Evolutionary conservation across 1,140 invertebrate species (phyloP).

Genomic region (Ladona fulva): DNA sequence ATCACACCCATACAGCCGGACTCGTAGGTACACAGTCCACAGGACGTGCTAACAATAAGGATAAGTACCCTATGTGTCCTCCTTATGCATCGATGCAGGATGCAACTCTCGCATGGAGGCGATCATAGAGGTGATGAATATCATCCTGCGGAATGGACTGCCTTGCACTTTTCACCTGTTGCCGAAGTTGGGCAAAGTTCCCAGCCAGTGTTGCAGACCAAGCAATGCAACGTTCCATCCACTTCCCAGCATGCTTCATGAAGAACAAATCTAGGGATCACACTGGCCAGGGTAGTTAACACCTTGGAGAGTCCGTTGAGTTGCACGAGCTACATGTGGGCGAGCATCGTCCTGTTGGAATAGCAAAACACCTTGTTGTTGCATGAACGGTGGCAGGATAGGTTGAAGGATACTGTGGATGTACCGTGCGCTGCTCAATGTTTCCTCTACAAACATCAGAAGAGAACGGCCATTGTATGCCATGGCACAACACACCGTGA

Average conservation of each 20-base stretch:
- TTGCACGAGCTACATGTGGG: background rate
- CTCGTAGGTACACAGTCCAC: no score
- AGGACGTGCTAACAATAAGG: no score
- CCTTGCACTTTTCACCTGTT: background rate
- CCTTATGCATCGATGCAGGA: no score
- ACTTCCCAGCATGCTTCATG: no score
- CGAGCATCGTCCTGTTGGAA: background rate
- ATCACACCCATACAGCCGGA: no score
- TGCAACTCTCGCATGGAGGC: no score
- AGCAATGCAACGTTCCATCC: background rate
- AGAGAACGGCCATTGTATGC: background rate
- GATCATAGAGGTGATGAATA: no score
- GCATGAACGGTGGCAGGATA: background rate
- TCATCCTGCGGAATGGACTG: background rate
- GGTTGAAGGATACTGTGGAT: background rate
- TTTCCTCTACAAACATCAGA: background rate
- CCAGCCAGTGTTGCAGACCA: background rate
- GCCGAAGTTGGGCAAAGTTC: background rate
- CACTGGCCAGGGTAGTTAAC: constrained; percentile 11
- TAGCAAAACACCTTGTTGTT: background rate
- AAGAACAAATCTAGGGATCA: constrained; percentile 15
- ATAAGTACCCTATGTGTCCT: no score
- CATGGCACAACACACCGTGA: background rate
- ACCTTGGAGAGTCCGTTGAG: background rate
- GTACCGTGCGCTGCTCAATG: background rate